Percentiles rank a stretch among this genome's conserved stretches.
Conservation (phyloP, 2,888 invertebrate species). For the Drosophila cognata region DNA sequence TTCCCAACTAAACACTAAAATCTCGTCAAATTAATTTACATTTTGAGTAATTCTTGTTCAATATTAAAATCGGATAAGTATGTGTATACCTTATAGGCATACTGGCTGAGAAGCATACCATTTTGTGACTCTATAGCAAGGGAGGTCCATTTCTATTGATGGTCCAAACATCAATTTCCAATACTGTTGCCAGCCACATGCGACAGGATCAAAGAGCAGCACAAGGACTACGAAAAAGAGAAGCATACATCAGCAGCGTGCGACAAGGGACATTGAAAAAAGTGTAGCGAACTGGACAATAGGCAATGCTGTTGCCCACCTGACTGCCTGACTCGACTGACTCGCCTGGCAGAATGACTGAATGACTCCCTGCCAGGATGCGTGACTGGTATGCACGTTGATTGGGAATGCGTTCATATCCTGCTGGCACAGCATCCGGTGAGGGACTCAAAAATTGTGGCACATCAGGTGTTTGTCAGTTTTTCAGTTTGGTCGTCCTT, state of each 20-base stretch:
- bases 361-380: slow-evolving; percentile 7
- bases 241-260: slow-evolving; percentile 16
- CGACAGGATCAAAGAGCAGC: slow-evolving; percentile 65
- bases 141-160: neutral
- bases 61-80: neutral
- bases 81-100: neutral
- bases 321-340: neutral
- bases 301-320: slow-evolving; percentile 3
- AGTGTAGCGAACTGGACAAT: slow-evolving; percentile 18
- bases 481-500: slow-evolving; percentile 14
- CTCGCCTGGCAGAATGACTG: neutral
- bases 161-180: slow-evolving; percentile 6
- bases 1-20: neutral
- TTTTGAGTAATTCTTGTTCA: neutral
- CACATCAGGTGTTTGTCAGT: slow-evolving; percentile 49
- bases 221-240: slow-evolving; percentile 22
- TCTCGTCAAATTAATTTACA: neutral
- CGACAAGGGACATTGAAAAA: slow-evolving; percentile 4
- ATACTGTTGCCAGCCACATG: slow-evolving; percentile 62
- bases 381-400: slow-evolving; percentile 6
- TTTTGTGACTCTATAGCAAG: neutral
- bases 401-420: slow-evolving; percentile 68
- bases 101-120: neutral
- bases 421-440: slow-evolving; percentile 65
- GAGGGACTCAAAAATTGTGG: slow-evolving; percentile 33